Base-by-base conservation (phyloP, 2,113 vertebrate genomes). In the Isichthys henryi region DNA sequence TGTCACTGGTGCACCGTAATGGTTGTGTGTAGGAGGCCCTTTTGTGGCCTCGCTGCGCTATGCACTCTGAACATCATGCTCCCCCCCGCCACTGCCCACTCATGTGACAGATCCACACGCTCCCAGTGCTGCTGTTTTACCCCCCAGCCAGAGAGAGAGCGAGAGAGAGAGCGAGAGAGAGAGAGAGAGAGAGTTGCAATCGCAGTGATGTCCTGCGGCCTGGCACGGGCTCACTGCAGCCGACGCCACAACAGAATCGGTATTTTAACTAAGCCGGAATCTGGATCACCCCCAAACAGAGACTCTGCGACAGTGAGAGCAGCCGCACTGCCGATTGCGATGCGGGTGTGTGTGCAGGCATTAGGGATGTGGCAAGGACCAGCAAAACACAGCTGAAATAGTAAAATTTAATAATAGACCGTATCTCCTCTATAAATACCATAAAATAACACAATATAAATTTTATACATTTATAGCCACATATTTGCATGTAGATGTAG, bases 401-500 rank as follows among this genome's bases (percentile, higher is more conserved):
- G 43, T 89, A 17, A 92, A 90, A 88, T 95, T 95, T 91, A 92
- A 89, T 89, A 89, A 90, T 95, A 93, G 93, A 94, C 93, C 93
- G 77, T 91, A 87, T 93, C 90, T 94, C 90, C 91, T 93, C 94
- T 95, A 95, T 87, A 90, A 90, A 90, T 95, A 94, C 93, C 95
- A 93, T 93, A 88, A 80, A 88, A 92, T 93, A 93, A 94, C 92
- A 88, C 94, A 91, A 93, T 95, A 95, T 93, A 95, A 95, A 95
- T 94, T 88, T 82, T 93, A 91, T 94, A 95, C 94, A 94, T 92
- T 94, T 92, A 94, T 95, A 93, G 93, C 93, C 88, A 89, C 43
- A 56, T 46, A 93, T 94, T 88, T 94, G 93, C 95, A 94, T 95
- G 93, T 92, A 95, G 94, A 89, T 93, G 90, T 87, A 94, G 89